Evolutionary conservation across 37 sponge, comb jelly and placozoan genomes (phyloP), one percentile per base, ranked within the genome.

Genomic region (Axinella damicornis): DNA sequence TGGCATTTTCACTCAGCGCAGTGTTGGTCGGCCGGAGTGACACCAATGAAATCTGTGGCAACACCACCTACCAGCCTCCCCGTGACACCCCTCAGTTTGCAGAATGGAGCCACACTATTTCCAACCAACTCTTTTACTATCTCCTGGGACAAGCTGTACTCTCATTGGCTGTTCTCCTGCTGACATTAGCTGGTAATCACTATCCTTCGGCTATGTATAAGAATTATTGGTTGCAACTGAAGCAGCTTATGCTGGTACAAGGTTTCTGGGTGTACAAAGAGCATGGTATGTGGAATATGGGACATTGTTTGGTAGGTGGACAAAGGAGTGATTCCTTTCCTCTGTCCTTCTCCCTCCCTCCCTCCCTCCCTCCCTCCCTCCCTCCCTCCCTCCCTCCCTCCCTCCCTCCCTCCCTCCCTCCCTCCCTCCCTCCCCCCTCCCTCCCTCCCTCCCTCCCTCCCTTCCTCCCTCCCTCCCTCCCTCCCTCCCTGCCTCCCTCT

Each of bases 111-210:
- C 15, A 33, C 0, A 71, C 52, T 0, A 73, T 41, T 27, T 17
- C 40, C 53, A 21, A 60, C 32, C 74, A 74, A 38, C 30, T 83
- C 15, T 74, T 74, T 52, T 83, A 83, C 75, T 83, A 74, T 34
- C 38, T 64, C 2, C 30, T 57, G 27, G 73, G 72, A 35, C 73
- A 71, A 20, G 59, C 69, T 14, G 32, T 54, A 1, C 35, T 87
- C 22, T 32, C 68, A 24, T 12, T 58, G 67, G 22, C 53, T 9
- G 14, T 85, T 9, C 21, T 67, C 4, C 20, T 52, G 39, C 38
- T 77, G 0, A 53, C 58, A 41, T 18, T 76, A 0, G 36, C 31
- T 36, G 62, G 71, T 70, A 46, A 12, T 4, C 46, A 9, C 9
- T 12, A 4, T 46, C 9, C n/a, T n/a, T n/a, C n/a, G n/a, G n/a